Evolutionary conservation across 2,888 invertebrate genomes (phyloP), one percentile per base, ranked within the genome.

Genomic region (Malthinus flaveolus): DNA sequence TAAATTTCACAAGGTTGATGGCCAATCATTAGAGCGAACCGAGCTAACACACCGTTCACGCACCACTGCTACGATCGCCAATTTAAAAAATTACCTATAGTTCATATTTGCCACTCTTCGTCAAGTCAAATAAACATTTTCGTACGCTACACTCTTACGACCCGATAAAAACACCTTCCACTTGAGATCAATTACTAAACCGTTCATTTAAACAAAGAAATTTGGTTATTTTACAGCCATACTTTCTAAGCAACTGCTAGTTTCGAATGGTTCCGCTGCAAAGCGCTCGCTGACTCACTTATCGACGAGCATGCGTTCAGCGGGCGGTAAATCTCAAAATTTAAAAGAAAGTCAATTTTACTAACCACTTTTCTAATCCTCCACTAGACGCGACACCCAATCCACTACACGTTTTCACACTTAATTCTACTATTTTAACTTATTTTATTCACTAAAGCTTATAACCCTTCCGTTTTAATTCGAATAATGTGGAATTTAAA

Each of bases 201-300:
- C 72, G 71, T 70, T 63, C 68, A 60, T 69, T 70, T 75, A 68
- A 78, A 79, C 78, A 78, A 79, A 78, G 79, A 73, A 73, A 73
- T 74, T 75, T 75, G 76, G 75, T 77, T 76, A 75, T 75, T 77
- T 75, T 75, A 76, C 77, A 77, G 77, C 78, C 77, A 78, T 78
- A 76, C 75, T 76, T 77, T 62, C 54, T 57, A 61, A 55, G 58
- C 57, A 61, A 58, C 61, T 56, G 52, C 55, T 63, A 63, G 57
- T 63, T 62, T 60, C 59, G 59, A 46, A 60, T 60, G 56, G 59
- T 60, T 59, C 59, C 62, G 62, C 62, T 57, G 53, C 56, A 56
- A 53, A 56, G 62, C 62, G 62, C 62, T 57, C 32, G 11, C 15
- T 57, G 56, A 62, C 52, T 59, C 52, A 49, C 49, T 49, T 56